Evolutionary conservation across 2,888 invertebrate species (phyloP).

Genomic region (Polyommatus icarus): DNA sequence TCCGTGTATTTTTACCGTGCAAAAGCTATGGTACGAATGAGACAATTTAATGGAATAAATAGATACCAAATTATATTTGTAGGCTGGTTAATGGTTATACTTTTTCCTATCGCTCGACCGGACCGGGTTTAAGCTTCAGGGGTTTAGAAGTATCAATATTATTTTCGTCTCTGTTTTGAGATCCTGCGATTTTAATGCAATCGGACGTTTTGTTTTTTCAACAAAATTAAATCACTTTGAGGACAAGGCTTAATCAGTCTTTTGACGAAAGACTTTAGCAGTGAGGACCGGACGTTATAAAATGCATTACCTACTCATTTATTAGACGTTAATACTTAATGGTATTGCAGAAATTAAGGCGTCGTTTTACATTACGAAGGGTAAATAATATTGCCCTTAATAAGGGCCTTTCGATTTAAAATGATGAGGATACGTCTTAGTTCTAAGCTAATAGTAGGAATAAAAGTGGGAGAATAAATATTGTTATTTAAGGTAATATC

Average conservation of each 20-base stretch:
- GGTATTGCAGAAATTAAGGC: background rate
- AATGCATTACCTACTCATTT: background rate
- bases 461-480: background rate
- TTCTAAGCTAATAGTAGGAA: background rate
- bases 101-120: too few species aligned
- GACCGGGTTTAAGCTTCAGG: too few species aligned
- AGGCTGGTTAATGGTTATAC: too few species aligned
- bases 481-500: background rate
- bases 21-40: too few species aligned
- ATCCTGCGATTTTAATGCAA: too few species aligned
- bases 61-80: too few species aligned
- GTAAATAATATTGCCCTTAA: conserved; percentile 7
- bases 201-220: too few species aligned
- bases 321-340: background rate
- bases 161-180: too few species aligned
- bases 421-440: background rate
- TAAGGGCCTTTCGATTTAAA: background rate
- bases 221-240: too few species aligned
- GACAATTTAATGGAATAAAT: too few species aligned
- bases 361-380: background rate
- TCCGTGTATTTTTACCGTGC: too few species aligned
- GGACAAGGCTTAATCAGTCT: background rate
- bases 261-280: background rate
- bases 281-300: conserved; percentile 12
- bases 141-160: too few species aligned